Conservation (phyloP, 1,140 invertebrate genomes). For the Asobara japonica region DNA sequence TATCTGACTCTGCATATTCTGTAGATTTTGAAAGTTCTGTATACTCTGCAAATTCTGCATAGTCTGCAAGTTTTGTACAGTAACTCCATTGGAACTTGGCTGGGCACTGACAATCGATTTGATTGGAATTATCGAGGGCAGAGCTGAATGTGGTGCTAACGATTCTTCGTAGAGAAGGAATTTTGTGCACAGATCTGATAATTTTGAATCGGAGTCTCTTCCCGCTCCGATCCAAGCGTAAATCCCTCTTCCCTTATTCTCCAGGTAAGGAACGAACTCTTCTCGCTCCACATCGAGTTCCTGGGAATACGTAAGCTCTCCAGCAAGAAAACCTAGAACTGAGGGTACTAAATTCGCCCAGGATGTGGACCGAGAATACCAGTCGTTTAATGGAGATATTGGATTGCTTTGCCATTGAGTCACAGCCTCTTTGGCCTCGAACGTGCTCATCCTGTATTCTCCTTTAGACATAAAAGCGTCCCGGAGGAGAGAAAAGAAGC, state of each 20-base stretch:
- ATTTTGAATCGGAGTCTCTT: conserved; percentile 84
- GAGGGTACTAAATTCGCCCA: conserved; percentile 84
- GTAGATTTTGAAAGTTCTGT: not conserved
- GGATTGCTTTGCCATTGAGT: conserved; percentile 83
- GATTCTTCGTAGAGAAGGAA: conserved; percentile 60
- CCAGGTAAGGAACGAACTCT: conserved; percentile 93
- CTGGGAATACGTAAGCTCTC: conserved; percentile 73
- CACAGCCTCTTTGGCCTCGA: conserved; percentile 80
- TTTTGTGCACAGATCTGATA: conserved; percentile 74
- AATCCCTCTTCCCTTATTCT: conserved; percentile 78
- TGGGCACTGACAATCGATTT: conserved; percentile 28
- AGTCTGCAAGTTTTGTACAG: not conserved
- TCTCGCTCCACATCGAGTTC: conserved; percentile 72
- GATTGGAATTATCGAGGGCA: conserved; percentile 35
- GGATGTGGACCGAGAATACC: conserved; percentile 75
- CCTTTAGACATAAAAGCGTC: conserved; percentile 85
- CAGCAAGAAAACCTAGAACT: conserved; percentile 87
- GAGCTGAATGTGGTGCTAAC: conserved; percentile 44
- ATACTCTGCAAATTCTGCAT: not conserved
- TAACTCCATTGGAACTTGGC: conserved; percentile 28
- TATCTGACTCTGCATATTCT: too few species aligned
- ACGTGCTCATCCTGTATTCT: conserved; percentile 80
- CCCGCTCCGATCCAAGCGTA: conserved; percentile 98
- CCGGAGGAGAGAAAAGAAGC: conserved; percentile 83
- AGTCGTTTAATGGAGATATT: conserved; percentile 84